Conservation (phyloP, 2,888 invertebrate species). For the Drosophila eohydei region DNA sequence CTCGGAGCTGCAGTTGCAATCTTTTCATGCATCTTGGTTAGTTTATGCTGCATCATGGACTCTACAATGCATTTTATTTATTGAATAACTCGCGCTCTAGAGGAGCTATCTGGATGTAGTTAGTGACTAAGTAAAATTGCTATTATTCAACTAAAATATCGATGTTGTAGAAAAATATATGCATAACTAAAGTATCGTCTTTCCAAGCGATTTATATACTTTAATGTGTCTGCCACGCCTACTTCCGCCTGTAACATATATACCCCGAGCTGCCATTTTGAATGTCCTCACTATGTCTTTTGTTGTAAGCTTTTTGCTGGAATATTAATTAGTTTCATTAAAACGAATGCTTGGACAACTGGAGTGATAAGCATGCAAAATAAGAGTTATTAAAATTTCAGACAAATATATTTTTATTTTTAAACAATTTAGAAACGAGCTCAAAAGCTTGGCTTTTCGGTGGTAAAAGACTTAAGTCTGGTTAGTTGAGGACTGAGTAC, state of each 20-base stretch:
- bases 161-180: too few species aligned
- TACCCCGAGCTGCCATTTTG: neutral
- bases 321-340: neutral
- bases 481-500: too few species aligned
- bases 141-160: neutral
- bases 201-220: too few species aligned
- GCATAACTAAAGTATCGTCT: too few species aligned
- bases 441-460: neutral
- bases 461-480: neutral
- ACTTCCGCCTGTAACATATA: neutral
- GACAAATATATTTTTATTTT: neutral
- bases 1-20: neutral
- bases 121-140: too few species aligned
- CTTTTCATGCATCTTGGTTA: neutral
- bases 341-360: neutral
- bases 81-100: conserved; percentile 1
- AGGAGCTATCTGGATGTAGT: neutral
- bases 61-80: neutral
- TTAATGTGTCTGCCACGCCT: too few species aligned
- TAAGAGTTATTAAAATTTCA: neutral
- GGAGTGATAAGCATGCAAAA: neutral
- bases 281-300: neutral
- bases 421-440: neutral
- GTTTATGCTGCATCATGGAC: neutral
- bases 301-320: neutral